phyloP scores from a whole-genome alignment of 2,888 invertebrate species.

The Agriopis leucophaearia region DNA sequence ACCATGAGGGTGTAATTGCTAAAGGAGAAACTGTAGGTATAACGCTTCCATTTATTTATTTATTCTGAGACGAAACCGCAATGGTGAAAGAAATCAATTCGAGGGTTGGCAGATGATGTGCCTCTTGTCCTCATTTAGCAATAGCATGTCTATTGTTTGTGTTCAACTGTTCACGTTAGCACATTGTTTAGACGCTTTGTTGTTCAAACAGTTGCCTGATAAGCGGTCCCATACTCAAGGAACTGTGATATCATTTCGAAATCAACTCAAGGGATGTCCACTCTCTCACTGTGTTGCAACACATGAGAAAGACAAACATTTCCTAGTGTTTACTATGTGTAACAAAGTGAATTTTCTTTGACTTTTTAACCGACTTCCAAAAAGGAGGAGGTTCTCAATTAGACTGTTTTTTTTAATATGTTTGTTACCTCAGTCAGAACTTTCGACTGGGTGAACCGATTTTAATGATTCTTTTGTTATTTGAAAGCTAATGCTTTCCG shows the following conservation, averaged over 20 bases:
- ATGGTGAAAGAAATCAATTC: slow-evolving; percentile 38
- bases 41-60: no score
- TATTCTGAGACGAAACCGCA: no score
- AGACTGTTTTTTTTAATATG: no score
- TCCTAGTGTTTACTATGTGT: slow-evolving; percentile 19
- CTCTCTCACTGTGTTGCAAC: slow-evolving; percentile 45
- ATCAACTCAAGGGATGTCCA: slow-evolving; percentile 51
- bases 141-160: slow-evolving; percentile 62
- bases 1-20: no score
- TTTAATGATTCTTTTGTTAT: no score
- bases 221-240: slow-evolving; percentile 58
- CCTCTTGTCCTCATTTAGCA: slow-evolving; percentile 58
- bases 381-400: no score
- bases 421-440: no score
- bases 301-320: slow-evolving; percentile 31
- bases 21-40: no score
- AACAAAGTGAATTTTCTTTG: slow-evolving; percentile 31
- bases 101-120: slow-evolving; percentile 47
- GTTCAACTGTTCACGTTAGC: slow-evolving; percentile 58
- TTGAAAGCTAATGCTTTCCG: no score
- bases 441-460: no score
- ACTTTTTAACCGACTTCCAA: no score
- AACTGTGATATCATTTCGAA: slow-evolving; percentile 53
- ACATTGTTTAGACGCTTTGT: slow-evolving; percentile 66
- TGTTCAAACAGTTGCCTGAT: slow-evolving; percentile 68